Evolutionary conservation across 2,797 vertebrate genomes (phyloP).

Genomic region (Coregonus suidteri): DNA sequence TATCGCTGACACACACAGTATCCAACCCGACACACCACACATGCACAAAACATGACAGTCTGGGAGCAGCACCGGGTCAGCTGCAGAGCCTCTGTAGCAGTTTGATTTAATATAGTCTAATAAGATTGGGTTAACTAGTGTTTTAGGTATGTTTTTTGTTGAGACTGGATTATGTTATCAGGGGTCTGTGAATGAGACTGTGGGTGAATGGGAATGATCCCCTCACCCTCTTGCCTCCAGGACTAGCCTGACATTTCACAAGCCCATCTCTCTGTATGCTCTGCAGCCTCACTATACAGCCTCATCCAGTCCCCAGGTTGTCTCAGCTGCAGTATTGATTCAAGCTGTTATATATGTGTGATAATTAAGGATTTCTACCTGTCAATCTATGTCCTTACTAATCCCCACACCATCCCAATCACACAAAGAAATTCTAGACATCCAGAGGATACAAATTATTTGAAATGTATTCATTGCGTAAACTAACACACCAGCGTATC

Average conservation of each 20-base stretch:
- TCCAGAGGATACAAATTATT: conserved; percentile 48
- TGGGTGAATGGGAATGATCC: conserved; percentile 32
- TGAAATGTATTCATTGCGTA: conserved; percentile 16
- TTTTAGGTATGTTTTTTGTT: conserved; percentile 39
- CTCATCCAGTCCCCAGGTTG: background rate
- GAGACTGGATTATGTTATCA: conserved; percentile 16
- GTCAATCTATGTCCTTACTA: conserved; percentile 59
- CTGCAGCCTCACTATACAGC: background rate
- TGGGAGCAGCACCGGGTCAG: background rate
- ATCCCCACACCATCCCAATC: conserved; percentile 25
- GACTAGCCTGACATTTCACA: conserved; percentile 69
- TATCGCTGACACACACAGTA: background rate
- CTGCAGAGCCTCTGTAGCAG: background rate
- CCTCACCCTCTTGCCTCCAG: conserved; percentile 13
- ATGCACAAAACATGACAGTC: background rate
- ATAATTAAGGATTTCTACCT: conserved; percentile 41
- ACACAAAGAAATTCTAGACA: conserved; percentile 52
- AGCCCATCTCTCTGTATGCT: conserved; percentile 3
- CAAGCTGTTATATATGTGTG: conserved; percentile 19
- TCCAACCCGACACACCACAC: background rate
- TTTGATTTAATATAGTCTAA: background rate
- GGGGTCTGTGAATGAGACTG: conserved; percentile 46
- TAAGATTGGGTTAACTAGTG: background rate
- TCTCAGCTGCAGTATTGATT: conserved; percentile 48
- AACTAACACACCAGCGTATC: background rate